Evolutionary conservation across 1,140 invertebrate genomes (phyloP), one percentile per base, ranked within the genome.

Genomic region (Lepidurus packardi): DNA sequence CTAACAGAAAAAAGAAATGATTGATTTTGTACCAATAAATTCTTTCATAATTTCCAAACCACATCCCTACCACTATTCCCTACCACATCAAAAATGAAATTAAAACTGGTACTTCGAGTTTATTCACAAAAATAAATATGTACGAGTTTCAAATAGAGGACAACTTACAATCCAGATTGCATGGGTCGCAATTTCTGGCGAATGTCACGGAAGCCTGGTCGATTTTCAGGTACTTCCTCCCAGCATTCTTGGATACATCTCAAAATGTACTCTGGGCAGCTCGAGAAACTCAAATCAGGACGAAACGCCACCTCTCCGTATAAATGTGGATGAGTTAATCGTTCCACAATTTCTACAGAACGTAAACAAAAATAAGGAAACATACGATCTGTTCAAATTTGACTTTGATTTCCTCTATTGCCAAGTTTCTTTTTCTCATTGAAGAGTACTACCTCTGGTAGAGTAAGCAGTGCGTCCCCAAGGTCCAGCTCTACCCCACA

Each of bases 231-330:
- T 44, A 92, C 88, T 84, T 94, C 92, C 74, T 90, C 87, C 93
- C 93, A 94, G 82, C 92, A 93, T 1, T 89, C 87, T 82, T 90
- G 88, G 82, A 95, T 89, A 78, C 91, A 91, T 10, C 85, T 87
- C 6, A 89, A 85, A 0, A 93, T 88, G 45, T 91, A 91, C 8
- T 90, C 89, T 1, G 86, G 85, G 82, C 78, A 87, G 74, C 82
- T 83, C 21, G 92, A 82, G 1, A 86, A 85, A 0, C 85, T 83
- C 3, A 90, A 82, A 0, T 87, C 85, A 0, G 91, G 91, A 13
- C 90, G 84, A 80, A 89, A 88, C 7, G 89, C 47, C 10, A 78
- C 76, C 4, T 80, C 80, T n/a, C 73, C 78, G 78, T 82, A 80
- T 9, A 80, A 74, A 73, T 81, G 85, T 0, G 81, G 86, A 84